Evolutionary conservation across 2,113 vertebrate genomes (phyloP).

Genomic region (Condylura cristata): DNA sequence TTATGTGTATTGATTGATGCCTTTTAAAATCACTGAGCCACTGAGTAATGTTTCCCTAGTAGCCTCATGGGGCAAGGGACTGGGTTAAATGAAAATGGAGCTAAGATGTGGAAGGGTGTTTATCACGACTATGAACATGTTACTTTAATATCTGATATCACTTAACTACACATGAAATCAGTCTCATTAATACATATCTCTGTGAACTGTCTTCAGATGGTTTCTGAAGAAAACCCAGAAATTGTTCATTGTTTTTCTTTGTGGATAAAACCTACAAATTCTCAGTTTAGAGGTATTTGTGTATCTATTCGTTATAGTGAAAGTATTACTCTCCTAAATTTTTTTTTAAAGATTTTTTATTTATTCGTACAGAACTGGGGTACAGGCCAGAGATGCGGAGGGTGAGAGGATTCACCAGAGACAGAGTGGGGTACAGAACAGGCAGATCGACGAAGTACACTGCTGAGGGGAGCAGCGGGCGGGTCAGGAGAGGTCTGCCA

Average conservation of each 20-base stretch:
- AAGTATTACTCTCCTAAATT: constrained; percentile 24
- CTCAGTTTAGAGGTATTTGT: neutral
- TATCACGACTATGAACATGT: neutral
- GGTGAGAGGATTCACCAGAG: no score
- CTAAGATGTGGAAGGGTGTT: constrained; percentile 13
- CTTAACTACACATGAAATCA: neutral
- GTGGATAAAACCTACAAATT: constrained; percentile 20
- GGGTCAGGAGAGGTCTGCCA: no score
- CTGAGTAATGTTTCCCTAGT: constrained; percentile 67
- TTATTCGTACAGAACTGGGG: no score
- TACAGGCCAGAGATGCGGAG: no score
- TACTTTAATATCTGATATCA: neutral
- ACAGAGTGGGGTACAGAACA: no score
- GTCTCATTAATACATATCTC: neutral
- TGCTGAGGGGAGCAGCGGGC: no score
- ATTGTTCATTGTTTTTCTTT: neutral
- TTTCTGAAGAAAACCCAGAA: neutral
- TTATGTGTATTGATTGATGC: constrained; percentile 78
- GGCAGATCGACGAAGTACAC: no score
- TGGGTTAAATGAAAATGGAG: constrained; percentile 59
- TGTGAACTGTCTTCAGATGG: neutral
- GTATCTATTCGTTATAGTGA: neutral
- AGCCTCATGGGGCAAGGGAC: constrained; percentile 65
- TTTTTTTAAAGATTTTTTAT: no score
- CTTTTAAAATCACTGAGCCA: constrained; percentile 78